Evolutionary conservation across 2,888 invertebrate genomes (phyloP).

Genomic region (Stegana nigrithorax): DNA sequence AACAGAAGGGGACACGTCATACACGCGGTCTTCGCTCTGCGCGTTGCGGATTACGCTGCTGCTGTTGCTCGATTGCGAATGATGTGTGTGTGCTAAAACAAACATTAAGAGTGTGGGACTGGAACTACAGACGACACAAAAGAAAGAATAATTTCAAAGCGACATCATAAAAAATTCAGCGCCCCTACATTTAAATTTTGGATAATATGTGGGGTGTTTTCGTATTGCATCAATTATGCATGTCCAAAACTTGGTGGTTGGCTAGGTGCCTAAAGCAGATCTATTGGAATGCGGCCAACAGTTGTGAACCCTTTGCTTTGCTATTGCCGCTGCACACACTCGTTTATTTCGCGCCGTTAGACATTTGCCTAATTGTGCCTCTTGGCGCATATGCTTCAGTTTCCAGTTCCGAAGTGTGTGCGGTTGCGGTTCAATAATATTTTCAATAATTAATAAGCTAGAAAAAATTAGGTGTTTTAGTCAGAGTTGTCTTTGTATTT

Average conservation of each 20-base stretch:
- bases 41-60: no score
- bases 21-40: no score
- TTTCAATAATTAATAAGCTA: slow-evolving; percentile 35
- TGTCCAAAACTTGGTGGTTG: no score
- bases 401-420: no score
- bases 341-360: not conserved
- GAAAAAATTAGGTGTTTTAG: slow-evolving; percentile 5
- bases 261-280: no score
- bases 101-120: not conserved
- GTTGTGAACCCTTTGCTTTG: slow-evolving; percentile 47
- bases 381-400: no score
- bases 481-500: not conserved
- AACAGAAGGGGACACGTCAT: no score
- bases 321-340: not conserved
- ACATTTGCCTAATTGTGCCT: not conserved
- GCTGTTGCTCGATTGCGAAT: no score
- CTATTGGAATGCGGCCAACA: slow-evolving; percentile 49
- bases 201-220: not conserved
- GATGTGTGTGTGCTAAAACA: no score
- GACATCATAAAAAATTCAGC: not conserved
- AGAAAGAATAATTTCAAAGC: no score
- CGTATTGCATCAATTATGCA: not conserved
- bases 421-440: slow-evolving; percentile 40
- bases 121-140: not conserved
- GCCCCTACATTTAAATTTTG: not conserved